Evolutionary conservation across 2,113 vertebrate genomes (phyloP).

Genomic region (Stegostoma tigrinum): DNA sequence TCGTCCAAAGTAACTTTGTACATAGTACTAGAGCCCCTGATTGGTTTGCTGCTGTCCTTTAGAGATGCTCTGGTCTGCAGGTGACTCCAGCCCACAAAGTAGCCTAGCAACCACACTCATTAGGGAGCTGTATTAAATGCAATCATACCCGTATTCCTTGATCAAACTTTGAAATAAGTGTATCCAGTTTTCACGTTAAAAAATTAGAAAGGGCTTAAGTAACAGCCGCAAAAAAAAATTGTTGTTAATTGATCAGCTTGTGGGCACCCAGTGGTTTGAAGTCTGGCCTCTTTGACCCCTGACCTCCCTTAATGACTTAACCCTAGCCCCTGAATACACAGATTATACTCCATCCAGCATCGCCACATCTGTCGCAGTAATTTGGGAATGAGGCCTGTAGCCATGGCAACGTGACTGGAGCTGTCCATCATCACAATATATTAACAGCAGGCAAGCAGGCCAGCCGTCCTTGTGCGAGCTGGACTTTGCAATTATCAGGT

Average conservation of each 20-base stretch:
- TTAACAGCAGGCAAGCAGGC: constrained; percentile 21
- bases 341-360: not conserved
- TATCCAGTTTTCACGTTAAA: not conserved
- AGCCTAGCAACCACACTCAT: not conserved
- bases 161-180: not conserved
- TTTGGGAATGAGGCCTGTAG: not conserved
- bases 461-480: not conserved
- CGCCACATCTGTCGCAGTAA: not conserved
- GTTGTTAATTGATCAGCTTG: not conserved
- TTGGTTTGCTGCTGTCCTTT: not conserved
- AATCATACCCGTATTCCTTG: not conserved
- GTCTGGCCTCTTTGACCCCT: constrained; percentile 12
- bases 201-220: not conserved
- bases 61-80: not conserved
- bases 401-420: not conserved
- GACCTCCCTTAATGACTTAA: constrained; percentile 9
- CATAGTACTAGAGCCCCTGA: not conserved
- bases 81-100: not conserved
- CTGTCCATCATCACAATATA: not conserved
- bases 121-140: not conserved
- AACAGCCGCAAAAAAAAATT: not conserved
- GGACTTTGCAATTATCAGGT: not conserved
- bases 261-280: not conserved
- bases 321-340: not conserved
- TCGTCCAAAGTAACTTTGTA: not conserved